These are phyloP conservation scores for Lycaon pictus DNA, from an alignment of 2,113 vertebrate species.

Conservation along the genomic window DNA sequence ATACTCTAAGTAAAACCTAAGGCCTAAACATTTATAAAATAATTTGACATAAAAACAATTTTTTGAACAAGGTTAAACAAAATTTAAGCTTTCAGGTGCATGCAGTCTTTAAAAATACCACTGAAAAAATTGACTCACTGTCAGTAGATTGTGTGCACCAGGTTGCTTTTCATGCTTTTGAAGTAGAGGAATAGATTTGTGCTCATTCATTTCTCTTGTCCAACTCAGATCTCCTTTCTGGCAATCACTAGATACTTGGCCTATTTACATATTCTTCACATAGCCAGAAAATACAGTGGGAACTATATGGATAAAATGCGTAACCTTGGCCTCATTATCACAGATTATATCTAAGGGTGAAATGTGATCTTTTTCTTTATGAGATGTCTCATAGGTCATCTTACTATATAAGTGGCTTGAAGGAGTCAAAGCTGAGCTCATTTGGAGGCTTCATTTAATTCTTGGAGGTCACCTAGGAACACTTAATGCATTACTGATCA, in stretches of 20 bases:
- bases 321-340: conserved; percentile 42
- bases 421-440: conserved; percentile 7
- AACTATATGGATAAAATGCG: background rate
- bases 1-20: background rate
- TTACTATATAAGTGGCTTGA: background rate
- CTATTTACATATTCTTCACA: conserved; percentile 3
- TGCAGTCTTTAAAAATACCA: background rate
- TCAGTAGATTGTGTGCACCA: background rate
- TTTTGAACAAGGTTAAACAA: background rate
- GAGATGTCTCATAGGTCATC: background rate
- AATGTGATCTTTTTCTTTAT: background rate
- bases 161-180: background rate
- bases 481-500: background rate
- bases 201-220: background rate
- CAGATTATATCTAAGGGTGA: background rate
- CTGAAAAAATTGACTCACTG: background rate
- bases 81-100: background rate
- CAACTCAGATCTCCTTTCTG: background rate
- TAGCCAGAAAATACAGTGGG: background rate
- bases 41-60: background rate
- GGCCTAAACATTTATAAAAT: background rate
- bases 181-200: background rate
- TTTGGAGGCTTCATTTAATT: conserved; percentile 40
- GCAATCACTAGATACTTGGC: background rate
- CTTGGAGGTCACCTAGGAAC: conserved; percentile 32